A percentile compares a stretch with the other conserved stretches of the same genome.
Conservation (phyloP, 2,888 invertebrate species). For the Mythimna pallens region DNA sequence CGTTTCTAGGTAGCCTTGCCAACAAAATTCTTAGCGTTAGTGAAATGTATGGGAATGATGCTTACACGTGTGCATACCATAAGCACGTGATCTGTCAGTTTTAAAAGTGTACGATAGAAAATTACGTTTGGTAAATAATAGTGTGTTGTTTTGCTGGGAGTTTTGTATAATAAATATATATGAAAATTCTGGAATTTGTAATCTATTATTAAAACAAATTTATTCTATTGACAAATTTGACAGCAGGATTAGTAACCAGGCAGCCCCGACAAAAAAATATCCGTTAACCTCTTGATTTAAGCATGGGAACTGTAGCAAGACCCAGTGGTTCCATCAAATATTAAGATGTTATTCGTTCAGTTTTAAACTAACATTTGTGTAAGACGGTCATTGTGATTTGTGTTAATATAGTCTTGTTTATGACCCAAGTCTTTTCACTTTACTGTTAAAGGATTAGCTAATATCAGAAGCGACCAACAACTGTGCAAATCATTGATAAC, state of each 20-base stretch:
- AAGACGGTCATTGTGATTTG: too few species aligned
- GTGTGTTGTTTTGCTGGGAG: neutral
- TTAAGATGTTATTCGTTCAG: too few species aligned
- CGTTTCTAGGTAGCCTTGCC: conserved; percentile 1
- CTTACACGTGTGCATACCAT: neutral
- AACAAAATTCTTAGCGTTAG: conserved; percentile 4
- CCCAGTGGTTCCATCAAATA: too few species aligned
- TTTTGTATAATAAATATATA: neutral
- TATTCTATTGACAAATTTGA: neutral
- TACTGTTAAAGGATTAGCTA: too few species aligned
- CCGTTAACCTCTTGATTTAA: too few species aligned
- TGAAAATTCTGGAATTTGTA: neutral
- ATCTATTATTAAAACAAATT: neutral
- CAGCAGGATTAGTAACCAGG: neutral
- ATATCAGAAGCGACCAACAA: too few species aligned
- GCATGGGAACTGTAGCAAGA: too few species aligned
- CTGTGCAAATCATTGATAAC: too few species aligned
- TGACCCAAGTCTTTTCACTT: too few species aligned
- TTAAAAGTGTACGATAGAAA: neutral
- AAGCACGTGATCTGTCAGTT: conserved; percentile 13
- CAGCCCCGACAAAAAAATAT: too few species aligned
- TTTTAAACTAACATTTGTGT: too few species aligned
- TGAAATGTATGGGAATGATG: conserved; percentile 11
- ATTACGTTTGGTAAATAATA: conserved; percentile 3
- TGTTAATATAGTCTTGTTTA: too few species aligned